These are phyloP conservation scores for Agonopterix arenella DNA, from an alignment of 2,888 invertebrate genomes.

Conservation along the genomic window DNA sequence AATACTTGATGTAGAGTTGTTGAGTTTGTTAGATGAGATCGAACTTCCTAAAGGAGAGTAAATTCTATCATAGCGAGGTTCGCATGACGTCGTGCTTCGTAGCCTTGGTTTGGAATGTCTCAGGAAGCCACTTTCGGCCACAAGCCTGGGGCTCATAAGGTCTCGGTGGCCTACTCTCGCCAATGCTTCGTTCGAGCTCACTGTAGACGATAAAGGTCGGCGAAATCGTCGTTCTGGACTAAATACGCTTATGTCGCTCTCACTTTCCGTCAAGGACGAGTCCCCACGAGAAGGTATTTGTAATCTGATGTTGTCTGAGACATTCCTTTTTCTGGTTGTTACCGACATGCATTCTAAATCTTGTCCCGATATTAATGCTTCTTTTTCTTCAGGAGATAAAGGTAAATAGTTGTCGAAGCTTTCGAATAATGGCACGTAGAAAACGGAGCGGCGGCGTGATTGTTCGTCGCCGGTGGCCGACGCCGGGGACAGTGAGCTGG, in stretches of 20 bases:
- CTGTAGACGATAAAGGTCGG: conserved; percentile 60
- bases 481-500: conserved; percentile 52
- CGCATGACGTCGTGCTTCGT: conserved; percentile 62
- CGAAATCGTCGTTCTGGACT: conserved; percentile 57
- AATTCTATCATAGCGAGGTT: conserved; percentile 66
- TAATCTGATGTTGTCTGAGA: conserved; percentile 40
- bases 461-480: conserved; percentile 65
- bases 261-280: conserved; percentile 65
- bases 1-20: conserved; percentile 53
- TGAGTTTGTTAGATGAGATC: conserved; percentile 56
- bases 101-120: conserved; percentile 55
- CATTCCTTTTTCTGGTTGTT: conserved; percentile 50
- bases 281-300: conserved; percentile 48
- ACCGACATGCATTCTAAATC: conserved; percentile 31
- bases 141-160: conserved; percentile 56
- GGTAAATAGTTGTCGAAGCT: conserved; percentile 78
- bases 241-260: conserved; percentile 60
- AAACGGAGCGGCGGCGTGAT: conserved; percentile 81
- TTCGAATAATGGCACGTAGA: conserved; percentile 83
- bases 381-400: conserved; percentile 65
- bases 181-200: conserved; percentile 64
- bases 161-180: conserved; percentile 57
- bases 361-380: conserved; percentile 59
- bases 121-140: conserved; percentile 48
- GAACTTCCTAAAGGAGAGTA: conserved; percentile 59